phyloP scores from a whole-genome alignment of 92 coral and sea anemone genomes.

The Porites rus region DNA sequence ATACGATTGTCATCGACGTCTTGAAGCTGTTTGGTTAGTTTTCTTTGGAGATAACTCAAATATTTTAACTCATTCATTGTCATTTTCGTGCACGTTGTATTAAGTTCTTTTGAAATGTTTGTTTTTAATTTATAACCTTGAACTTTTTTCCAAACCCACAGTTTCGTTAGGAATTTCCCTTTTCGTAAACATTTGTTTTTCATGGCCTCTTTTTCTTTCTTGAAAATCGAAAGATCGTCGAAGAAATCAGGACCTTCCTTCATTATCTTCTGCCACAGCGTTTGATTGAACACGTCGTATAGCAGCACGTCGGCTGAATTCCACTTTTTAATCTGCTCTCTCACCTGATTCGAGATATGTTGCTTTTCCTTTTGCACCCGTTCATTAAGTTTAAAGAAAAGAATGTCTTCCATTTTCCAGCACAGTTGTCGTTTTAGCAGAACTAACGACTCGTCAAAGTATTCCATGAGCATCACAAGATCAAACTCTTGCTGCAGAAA shows the following conservation, averaged over 20 bases:
- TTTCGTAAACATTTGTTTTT: constrained; percentile 9
- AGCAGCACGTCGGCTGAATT: constrained; percentile 66
- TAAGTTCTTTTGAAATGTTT: constrained; percentile 27
- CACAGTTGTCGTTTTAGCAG: constrained; percentile 71
- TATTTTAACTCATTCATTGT: constrained; percentile 40
- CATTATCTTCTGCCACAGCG: constrained; percentile 70
- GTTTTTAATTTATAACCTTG: constrained; percentile 26
- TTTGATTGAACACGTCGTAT: constrained; percentile 63
- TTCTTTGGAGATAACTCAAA: constrained; percentile 3
- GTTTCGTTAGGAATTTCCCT: constrained; percentile 31
- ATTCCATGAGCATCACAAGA: constrained; percentile 69
- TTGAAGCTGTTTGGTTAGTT: constrained; percentile 11
- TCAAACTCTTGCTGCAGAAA: constrained; percentile 65
- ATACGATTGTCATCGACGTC: constrained; percentile 1
- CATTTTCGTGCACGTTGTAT: constrained; percentile 27
- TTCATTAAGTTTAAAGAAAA: constrained; percentile 71
- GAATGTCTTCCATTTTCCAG: constrained; percentile 68
- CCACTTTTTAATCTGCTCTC: constrained; percentile 62
- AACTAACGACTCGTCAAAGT: constrained; percentile 81
- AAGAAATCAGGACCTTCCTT: constrained; percentile 70
- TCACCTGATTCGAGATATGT: constrained; percentile 27
- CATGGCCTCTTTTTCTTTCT: constrained; percentile 29
- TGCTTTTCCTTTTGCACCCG: constrained; percentile 21
- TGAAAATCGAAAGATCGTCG: constrained; percentile 59
- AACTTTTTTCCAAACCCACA: constrained; percentile 21